These are phyloP conservation scores for Cheirogaleus medius DNA, from an alignment of 2,113 vertebrate species.

Conservation along the genomic window DNA sequence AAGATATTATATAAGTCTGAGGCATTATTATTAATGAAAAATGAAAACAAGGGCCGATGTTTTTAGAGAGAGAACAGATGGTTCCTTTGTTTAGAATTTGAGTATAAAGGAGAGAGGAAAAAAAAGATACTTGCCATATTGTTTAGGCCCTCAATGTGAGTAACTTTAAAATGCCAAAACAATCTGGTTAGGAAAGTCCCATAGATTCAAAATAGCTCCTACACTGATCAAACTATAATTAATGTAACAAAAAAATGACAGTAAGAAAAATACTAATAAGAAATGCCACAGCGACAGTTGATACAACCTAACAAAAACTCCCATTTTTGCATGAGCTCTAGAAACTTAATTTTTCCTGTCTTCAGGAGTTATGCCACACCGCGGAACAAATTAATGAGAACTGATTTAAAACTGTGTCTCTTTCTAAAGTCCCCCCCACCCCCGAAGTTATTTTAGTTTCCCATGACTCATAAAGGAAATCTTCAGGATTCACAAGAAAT, in stretches of 20 bases:
- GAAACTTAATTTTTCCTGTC: constrained; percentile 37
- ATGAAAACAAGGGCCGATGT: constrained; percentile 71
- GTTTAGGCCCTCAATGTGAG: constrained; percentile 69
- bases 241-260: constrained; percentile 75
- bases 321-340: constrained; percentile 28
- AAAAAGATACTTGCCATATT: constrained; percentile 71
- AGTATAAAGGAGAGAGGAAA: constrained; percentile 47
- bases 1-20: constrained; percentile 70
- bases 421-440: not conserved
- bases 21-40: constrained; percentile 71
- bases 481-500: not conserved
- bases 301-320: constrained; percentile 43
- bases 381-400: not conserved
- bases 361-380: not conserved
- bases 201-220: constrained; percentile 78
- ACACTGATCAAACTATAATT: constrained; percentile 76
- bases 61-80: constrained; percentile 77
- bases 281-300: constrained; percentile 52
- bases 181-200: constrained; percentile 76
- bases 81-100: constrained; percentile 76
- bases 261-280: constrained; percentile 70
- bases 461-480: constrained; percentile 45
- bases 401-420: constrained; percentile 21
- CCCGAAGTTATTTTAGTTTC: constrained; percentile 12
- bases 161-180: constrained; percentile 77